Conservation (phyloP, 92 coral and sea anemone genomes). For the Plumapathes pennacea region DNA sequence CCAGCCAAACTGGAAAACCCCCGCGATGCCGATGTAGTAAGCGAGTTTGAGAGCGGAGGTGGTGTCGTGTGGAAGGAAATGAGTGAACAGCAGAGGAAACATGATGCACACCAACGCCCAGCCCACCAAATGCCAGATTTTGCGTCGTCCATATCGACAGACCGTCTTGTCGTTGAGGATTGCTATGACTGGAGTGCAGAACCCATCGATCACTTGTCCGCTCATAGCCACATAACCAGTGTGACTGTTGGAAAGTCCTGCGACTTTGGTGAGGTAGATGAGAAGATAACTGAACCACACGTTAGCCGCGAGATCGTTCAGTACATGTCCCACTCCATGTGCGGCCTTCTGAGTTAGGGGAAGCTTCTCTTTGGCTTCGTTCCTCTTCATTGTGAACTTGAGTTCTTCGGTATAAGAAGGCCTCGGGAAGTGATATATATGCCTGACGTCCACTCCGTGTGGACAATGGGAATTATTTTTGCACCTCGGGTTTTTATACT, state of each 20-base stretch:
- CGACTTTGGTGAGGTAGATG: slow-evolving; percentile 78
- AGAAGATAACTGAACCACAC: slow-evolving; percentile 82
- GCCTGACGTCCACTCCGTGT: no score
- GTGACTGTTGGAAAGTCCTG: slow-evolving; percentile 70
- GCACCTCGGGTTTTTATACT: no score
- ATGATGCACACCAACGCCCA: slow-evolving; percentile 48
- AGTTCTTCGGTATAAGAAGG: no score
- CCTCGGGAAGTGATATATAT: no score
- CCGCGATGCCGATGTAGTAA: slow-evolving; percentile 71
- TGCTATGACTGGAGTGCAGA: slow-evolving; percentile 82
- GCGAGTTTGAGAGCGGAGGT: slow-evolving; percentile 59
- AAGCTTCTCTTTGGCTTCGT: slow-evolving; percentile 48
- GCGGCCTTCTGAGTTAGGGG: slow-evolving; percentile 59
- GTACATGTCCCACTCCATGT: slow-evolving; percentile 75
- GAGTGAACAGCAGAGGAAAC: slow-evolving; percentile 71
- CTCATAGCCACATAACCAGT: slow-evolving; percentile 75
- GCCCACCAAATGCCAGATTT: slow-evolving; percentile 82
- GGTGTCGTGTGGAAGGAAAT: slow-evolving; percentile 47
- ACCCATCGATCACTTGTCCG: slow-evolving; percentile 78
- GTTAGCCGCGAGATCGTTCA: slow-evolving; percentile 85
- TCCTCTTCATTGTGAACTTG: no score
- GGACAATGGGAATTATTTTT: no score
- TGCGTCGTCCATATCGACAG: slow-evolving; percentile 80
- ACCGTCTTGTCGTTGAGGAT: slow-evolving; percentile 80
- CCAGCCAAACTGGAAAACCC: slow-evolving; percentile 89